Conservation (phyloP, 1,140 invertebrate genomes). For the Ylistrum balloti region DNA sequence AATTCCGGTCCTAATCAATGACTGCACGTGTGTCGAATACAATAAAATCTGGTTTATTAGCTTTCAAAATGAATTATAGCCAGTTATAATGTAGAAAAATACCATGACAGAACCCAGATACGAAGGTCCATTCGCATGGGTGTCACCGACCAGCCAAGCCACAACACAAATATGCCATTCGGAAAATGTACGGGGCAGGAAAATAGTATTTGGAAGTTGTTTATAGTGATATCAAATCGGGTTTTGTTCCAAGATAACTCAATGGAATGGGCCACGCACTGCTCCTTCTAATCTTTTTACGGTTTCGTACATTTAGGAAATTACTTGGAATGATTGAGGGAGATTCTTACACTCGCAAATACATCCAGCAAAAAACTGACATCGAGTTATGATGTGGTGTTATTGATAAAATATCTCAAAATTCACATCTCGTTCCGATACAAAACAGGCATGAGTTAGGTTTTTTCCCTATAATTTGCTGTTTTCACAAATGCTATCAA, state of each 20-base stretch:
- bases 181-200: not conserved
- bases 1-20: conserved; percentile 38
- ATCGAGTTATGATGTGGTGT: not conserved
- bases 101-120: conserved; percentile 37
- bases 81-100: conserved; percentile 35
- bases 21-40: conserved; percentile 30
- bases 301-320: conserved; percentile 33
- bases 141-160: conserved; percentile 14
- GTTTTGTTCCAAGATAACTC: conserved; percentile 38
- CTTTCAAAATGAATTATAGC: conserved; percentile 40
- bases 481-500: conserved; percentile 8
- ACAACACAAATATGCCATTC: conserved; percentile 38
- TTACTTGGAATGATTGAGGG: conserved; percentile 33
- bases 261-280: conserved; percentile 13
- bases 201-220: not conserved
- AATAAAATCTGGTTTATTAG: conserved; percentile 40
- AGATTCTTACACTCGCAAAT: conserved; percentile 8
- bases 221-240: not conserved
- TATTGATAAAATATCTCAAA: conserved; percentile 32
- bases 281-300: conserved; percentile 14
- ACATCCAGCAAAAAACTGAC: conserved; percentile 15
- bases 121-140: not conserved
- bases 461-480: conserved; percentile 27
- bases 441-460: not conserved
- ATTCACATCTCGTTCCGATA: not conserved